These are phyloP conservation scores for Rhopalosiphum padi DNA, from an alignment of 1,140 invertebrate genomes.

Conservation along the genomic window DNA sequence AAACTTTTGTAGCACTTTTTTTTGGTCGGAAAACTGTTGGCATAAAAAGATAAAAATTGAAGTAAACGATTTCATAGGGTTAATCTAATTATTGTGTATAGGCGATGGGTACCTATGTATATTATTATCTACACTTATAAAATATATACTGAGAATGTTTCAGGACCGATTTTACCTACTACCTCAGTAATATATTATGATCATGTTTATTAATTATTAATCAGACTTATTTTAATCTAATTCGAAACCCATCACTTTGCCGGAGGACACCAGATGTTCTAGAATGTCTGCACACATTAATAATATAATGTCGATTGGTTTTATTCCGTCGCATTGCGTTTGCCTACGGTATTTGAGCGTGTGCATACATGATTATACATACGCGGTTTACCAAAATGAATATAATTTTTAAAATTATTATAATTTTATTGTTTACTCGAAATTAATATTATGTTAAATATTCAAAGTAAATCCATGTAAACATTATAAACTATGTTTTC, in stretches of 20 bases:
- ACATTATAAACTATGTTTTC: not conserved
- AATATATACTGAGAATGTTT: not conserved
- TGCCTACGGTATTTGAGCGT: not conserved
- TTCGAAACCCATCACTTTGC: not conserved
- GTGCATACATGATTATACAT: not conserved
- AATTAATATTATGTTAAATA: not conserved
- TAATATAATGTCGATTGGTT: not conserved
- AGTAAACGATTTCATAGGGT: too few species aligned
- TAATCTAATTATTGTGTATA: not conserved
- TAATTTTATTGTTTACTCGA: not conserved
- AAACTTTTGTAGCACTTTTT: too few species aligned
- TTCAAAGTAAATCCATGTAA: not conserved
- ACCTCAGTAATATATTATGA: not conserved
- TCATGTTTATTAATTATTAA: not conserved
- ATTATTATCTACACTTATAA: not conserved
- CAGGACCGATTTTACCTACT: not conserved
- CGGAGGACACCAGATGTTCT: not conserved
- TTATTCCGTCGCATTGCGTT: not conserved
- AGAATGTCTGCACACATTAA: not conserved
- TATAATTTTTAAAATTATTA: not conserved
- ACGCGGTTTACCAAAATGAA: not conserved
- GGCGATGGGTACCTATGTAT: not conserved
- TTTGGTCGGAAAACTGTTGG: too few species aligned
- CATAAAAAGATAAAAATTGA: too few species aligned
- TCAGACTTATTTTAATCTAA: not conserved